Conservation (phyloP, 1,140 invertebrate genomes). For the Zaprionus camerounensis region DNA sequence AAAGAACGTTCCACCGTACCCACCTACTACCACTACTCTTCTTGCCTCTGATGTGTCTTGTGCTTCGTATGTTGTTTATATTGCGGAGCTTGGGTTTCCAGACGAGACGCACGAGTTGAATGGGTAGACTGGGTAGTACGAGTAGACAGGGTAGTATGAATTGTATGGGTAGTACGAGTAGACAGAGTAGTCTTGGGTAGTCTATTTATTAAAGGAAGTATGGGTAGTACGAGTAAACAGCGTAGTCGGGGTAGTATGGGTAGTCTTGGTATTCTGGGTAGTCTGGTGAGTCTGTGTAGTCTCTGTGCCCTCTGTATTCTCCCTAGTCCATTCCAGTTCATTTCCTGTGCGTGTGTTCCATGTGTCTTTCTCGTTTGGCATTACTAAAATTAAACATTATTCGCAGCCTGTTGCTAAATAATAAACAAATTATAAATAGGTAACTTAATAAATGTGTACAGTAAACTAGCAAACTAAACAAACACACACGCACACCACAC, state of each 20-base stretch:
- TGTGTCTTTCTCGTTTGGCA: conserved; percentile 35
- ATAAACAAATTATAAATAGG: conserved; percentile 83
- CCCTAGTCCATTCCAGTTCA: neutral
- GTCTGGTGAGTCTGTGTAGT: neutral
- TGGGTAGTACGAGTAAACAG: neutral
- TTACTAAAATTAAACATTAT: conserved; percentile 71
- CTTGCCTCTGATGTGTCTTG: neutral
- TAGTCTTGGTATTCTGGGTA: neutral
- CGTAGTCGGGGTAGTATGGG: neutral
- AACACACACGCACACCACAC: conserved; percentile 41
- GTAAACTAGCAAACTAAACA: conserved; percentile 44
- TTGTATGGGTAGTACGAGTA: neutral
- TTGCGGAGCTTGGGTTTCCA: conserved; percentile 27
- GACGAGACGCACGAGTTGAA: neutral
- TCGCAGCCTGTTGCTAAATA: conserved; percentile 76
- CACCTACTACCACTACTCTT: neutral
- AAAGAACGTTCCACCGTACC: neutral
- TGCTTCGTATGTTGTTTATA: conserved; percentile 30
- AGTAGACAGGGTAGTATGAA: neutral
- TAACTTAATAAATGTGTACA: conserved; percentile 76
- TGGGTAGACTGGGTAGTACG: neutral
- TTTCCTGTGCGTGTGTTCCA: conserved; percentile 33
- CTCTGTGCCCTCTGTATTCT: neutral
- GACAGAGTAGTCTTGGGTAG: neutral
- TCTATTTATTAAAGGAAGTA: neutral